Evolutionary conservation across 2,888 invertebrate genomes (phyloP).

Genomic region (Globia sparganii): DNA sequence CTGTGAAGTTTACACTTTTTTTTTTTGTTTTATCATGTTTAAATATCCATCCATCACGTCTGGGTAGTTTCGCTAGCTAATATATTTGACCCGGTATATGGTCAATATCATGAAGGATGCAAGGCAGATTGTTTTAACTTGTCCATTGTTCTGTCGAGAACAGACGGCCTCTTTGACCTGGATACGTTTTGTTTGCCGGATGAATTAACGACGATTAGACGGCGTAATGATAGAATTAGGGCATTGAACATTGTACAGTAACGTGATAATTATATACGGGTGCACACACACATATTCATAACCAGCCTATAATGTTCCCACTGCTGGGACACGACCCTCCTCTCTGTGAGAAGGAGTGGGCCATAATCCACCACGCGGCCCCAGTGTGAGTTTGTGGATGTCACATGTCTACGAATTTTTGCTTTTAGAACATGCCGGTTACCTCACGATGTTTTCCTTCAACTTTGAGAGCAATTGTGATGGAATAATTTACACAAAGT

Average conservation of each 20-base stretch:
- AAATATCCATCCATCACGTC: neutral
- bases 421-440: neutral
- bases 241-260: conserved; percentile 32
- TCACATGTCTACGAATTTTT: neutral
- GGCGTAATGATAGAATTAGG: conserved; percentile 50
- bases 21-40: neutral
- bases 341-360: neutral
- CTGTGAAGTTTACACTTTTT: neutral
- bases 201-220: conserved; percentile 62
- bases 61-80: neutral
- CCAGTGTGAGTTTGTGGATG: neutral
- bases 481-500: no score
- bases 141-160: conserved; percentile 76
- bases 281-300: neutral
- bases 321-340: neutral
- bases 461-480: neutral
- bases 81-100: conserved; percentile 57
- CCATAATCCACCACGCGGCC: neutral
- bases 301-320: neutral
- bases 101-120: conserved; percentile 78
- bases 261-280: conserved; percentile 25
- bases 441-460: neutral
- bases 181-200: conserved; percentile 53
- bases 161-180: conserved; percentile 79
- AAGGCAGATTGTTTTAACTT: conserved; percentile 81